phyloP scores from a whole-genome alignment of 2,113 vertebrate species.

The Litocranius walleri region DNA sequence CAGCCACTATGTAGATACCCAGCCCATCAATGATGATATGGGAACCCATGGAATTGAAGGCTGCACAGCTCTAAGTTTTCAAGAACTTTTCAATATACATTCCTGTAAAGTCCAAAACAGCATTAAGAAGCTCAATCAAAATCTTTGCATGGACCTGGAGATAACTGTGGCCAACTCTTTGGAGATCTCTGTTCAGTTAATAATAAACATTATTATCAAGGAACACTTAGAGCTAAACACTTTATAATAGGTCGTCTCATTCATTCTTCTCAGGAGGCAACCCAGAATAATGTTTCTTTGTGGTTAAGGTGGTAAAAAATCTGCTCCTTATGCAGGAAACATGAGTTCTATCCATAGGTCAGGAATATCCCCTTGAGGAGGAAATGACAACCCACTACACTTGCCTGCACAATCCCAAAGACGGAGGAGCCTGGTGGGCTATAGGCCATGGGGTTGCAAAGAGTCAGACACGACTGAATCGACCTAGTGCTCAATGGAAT shows the following conservation, averaged over 20 bases:
- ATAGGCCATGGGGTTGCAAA: too few relatives aligned
- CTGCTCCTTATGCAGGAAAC: background rate
- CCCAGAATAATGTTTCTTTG: background rate
- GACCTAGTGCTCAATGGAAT: background rate
- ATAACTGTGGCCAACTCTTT: background rate
- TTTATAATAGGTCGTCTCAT: background rate
- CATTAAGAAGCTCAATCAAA: background rate
- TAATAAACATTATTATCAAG: background rate
- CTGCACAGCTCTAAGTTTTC: background rate
- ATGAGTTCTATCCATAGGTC: background rate
- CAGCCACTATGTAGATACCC: background rate
- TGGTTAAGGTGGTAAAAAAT: background rate
- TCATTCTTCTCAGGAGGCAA: background rate
- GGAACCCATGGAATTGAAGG: background rate
- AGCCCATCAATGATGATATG: too few relatives aligned
- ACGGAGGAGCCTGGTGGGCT: background rate
- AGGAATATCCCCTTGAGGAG: background rate
- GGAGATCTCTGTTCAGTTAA: background rate
- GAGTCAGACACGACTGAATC: rapidly evolving
- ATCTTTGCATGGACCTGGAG: background rate
- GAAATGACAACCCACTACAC: background rate
- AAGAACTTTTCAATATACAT: background rate
- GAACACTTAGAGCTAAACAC: background rate
- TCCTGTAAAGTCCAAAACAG: background rate
- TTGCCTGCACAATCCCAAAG: background rate